Percentiles rank a stretch among this genome's conserved stretches.
phyloP scores from a whole-genome alignment of 64 coral and sea anemone species.

The Dendronephthya gigantea region DNA sequence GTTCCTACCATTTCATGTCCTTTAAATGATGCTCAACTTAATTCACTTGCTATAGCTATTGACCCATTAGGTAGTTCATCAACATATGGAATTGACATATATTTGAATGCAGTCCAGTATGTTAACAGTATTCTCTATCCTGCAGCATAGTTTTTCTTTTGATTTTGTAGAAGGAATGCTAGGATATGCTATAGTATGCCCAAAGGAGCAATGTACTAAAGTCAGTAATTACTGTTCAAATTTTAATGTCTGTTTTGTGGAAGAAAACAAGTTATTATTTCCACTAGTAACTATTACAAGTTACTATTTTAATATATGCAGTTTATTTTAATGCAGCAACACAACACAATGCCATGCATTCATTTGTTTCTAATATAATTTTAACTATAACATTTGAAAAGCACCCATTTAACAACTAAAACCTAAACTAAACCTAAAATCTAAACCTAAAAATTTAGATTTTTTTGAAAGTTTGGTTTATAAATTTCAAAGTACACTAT shows the following conservation, averaged over 20 bases:
- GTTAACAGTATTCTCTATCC: not conserved
- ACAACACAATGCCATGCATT: not conserved
- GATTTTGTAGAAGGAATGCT: not conserved
- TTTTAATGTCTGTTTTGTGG: not conserved
- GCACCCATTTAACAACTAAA: not conserved
- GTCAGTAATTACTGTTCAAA: not conserved
- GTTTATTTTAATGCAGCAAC: not conserved
- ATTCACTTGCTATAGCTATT: not conserved
- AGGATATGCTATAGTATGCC: not conserved
- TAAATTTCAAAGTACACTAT: not conserved
- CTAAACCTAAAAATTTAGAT: too few species aligned
- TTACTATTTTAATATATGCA: not conserved
- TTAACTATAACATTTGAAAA: not conserved
- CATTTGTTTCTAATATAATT: not conserved
- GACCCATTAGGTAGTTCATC: not conserved
- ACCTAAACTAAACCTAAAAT: too few species aligned
- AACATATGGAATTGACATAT: not conserved
- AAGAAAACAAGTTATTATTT: not conserved
- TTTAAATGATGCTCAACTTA: not conserved
- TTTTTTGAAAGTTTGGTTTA: not conserved
- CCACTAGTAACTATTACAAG: not conserved
- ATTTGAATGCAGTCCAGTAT: not conserved
- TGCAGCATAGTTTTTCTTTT: not conserved
- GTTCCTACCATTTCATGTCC: not conserved
- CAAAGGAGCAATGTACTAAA: not conserved